A percentile compares a stretch with the other conserved stretches of the same genome.
Conservation (phyloP, 2,113 vertebrate genomes). For the Scalopus aquaticus region DNA sequence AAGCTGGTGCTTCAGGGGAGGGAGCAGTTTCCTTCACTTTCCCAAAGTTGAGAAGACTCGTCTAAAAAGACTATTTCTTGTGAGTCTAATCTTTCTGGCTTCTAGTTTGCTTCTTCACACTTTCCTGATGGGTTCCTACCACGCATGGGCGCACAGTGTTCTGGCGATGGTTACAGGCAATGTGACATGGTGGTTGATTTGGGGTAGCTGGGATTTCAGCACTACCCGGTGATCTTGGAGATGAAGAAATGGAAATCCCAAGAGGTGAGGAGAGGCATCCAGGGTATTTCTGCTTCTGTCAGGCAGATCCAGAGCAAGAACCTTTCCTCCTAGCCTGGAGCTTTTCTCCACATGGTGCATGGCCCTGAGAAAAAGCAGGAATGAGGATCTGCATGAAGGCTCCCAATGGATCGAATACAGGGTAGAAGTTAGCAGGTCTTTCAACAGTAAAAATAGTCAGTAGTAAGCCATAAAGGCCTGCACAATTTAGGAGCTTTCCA, state of each 20-base stretch:
- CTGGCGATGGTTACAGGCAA: background rate
- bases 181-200: accelerated
- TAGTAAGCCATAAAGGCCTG: too few species aligned
- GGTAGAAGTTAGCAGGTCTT: too few species aligned
- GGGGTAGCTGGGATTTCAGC: background rate
- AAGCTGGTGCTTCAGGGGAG: background rate
- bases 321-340: too few species aligned
- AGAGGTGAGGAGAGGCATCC: background rate
- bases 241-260: accelerated
- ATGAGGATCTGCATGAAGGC: too few species aligned
- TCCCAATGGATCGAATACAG: too few species aligned
- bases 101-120: background rate
- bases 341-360: accelerated
- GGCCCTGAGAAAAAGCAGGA: too few species aligned
- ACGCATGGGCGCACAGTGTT: accelerated
- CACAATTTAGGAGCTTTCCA: too few species aligned
- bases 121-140: accelerated
- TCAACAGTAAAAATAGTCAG: too few species aligned
- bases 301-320: background rate
- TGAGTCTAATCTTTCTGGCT: background rate
- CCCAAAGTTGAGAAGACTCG: background rate
- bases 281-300: background rate
- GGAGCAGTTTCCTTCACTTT: background rate
- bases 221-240: background rate
- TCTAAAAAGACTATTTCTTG: background rate